These are phyloP conservation scores for Muschampia plurimacula DNA, from an alignment of 2,888 invertebrate species.

Conservation along the genomic window DNA sequence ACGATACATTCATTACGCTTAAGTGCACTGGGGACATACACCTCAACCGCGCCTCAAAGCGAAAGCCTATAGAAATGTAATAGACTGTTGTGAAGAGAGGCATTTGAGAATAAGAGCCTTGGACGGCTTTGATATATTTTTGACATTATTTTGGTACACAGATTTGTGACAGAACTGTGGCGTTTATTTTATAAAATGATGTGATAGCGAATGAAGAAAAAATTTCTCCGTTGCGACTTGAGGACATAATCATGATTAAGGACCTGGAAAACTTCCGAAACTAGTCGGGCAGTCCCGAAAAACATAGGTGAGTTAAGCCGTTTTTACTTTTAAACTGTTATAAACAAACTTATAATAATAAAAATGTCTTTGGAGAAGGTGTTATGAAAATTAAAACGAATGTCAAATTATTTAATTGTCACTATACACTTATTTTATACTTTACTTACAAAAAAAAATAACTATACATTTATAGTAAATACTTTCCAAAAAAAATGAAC, in stretches of 20 bases:
- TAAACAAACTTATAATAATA: no score
- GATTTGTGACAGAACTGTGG: background rate
- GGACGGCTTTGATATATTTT: slow-evolving; percentile 1
- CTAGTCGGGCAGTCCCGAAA: background rate
- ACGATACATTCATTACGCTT: slow-evolving; percentile 37
- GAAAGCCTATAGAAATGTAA: slow-evolving; percentile 31
- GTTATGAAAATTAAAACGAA: no score
- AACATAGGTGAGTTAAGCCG: no score
- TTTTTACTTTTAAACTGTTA: no score
- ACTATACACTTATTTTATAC: no score
- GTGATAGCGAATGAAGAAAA: background rate
- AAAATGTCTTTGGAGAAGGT: no score
- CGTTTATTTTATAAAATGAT: background rate
- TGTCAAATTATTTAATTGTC: no score
- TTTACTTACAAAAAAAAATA: no score
- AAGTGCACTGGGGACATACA: slow-evolving; percentile 35
- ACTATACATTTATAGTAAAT: no score
- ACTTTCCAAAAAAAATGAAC: no score
- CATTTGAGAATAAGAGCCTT: slow-evolving; percentile 9
- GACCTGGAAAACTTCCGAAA: background rate
- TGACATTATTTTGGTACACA: background rate
- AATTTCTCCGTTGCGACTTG: background rate
- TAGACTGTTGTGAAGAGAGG: slow-evolving; percentile 23
- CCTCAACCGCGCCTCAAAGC: slow-evolving; percentile 31
- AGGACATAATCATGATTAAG: no score